Base-by-base conservation (phyloP, 2,888 invertebrate species). In the Cyaniris semiargus region DNA sequence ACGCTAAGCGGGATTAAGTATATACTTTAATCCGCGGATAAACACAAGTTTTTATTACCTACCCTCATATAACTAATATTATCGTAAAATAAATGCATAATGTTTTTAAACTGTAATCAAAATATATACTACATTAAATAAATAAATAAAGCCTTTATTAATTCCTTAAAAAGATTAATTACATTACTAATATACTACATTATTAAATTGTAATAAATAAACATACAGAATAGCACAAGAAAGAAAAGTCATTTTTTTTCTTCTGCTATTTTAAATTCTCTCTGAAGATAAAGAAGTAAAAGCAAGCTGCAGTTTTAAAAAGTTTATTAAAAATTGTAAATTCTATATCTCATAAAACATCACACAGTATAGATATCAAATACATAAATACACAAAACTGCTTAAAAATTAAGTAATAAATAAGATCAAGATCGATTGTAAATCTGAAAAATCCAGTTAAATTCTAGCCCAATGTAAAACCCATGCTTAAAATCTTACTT, bases 281-380 rank as follows among this genome's bases (percentile, higher is more conserved):
- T 38, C 7, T 7, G 8, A 38, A 38, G 10, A 44, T 44, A 44
- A 0, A 44, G 0, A 44, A 15, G 15, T 27, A 31, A 70, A 70
- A 70, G 1, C 1, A 8, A n/a, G 6, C 13, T 31, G 18, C 5
- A 7, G 18, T 70, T 71, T 71, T n/a, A 18, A 38, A 31, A 27
- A 21, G 8, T 71, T 71, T 71, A 71, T 71, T 71, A n/a, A 71
- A 70, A 38, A 38, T 38, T 71, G 71, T 71, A 71, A 38, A 71
- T 21, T 71, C 7, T 38, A 71, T 21, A 34, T 38, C 21, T 71
- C 71, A 38, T 38, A 21, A 71, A 38, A 71, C 38, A 38, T 38
- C 71, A 71, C 71, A 71, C 71, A 38, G 13, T 27, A 71, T 71
- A 71, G 18, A 34, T 70, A 38, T 70, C 31, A 70, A 8, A 70